Percentiles rank a stretch among this genome's conserved stretches.
These are phyloP conservation scores for Apocheima hispidaria DNA, from an alignment of 2,888 invertebrate genomes.

Conservation along the genomic window DNA sequence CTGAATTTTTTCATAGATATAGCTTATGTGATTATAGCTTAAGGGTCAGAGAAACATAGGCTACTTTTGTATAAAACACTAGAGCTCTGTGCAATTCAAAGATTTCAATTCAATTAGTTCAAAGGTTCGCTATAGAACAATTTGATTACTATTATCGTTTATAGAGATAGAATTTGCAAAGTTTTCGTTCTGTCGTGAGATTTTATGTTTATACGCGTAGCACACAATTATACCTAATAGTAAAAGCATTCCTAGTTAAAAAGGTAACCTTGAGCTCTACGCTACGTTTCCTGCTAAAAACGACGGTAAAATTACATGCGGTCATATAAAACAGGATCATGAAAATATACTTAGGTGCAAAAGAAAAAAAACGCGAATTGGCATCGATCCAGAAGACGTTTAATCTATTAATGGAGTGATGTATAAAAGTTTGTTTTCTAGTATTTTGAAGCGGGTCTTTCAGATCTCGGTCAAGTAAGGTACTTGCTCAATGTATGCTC, in stretches of 20 bases:
- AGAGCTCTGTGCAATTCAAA: too few species aligned
- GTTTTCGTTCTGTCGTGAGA: neutral
- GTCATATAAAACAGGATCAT: slow-evolving; percentile 18
- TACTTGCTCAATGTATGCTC: slow-evolving; percentile 39
- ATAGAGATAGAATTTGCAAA: neutral
- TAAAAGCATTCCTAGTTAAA: neutral
- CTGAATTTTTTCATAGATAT: too few species aligned
- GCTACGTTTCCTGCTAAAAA: slow-evolving; percentile 8
- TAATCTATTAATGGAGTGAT: slow-evolving; percentile 24
- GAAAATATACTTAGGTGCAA: slow-evolving; percentile 14
- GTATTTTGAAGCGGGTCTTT: slow-evolving; percentile 4
- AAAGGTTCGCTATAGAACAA: too few species aligned
- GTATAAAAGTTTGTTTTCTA: slow-evolving; percentile 6
- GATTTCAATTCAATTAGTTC: too few species aligned
- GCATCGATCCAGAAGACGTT: slow-evolving; percentile 46
- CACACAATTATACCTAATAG: neutral
- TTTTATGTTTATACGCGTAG: neutral
- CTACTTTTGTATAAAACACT: too few species aligned
- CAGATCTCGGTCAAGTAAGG: slow-evolving; percentile 24
- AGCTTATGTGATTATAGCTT: too few species aligned
- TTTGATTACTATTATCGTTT: neutral
- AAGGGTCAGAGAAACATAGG: too few species aligned
- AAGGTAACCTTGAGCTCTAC: slow-evolving; percentile 2
- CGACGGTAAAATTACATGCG: slow-evolving; percentile 15
- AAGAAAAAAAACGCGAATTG: slow-evolving; percentile 60